Base-by-base conservation (phyloP, 1,140 invertebrate genomes). In the Centruroides sculpturatus region DNA sequence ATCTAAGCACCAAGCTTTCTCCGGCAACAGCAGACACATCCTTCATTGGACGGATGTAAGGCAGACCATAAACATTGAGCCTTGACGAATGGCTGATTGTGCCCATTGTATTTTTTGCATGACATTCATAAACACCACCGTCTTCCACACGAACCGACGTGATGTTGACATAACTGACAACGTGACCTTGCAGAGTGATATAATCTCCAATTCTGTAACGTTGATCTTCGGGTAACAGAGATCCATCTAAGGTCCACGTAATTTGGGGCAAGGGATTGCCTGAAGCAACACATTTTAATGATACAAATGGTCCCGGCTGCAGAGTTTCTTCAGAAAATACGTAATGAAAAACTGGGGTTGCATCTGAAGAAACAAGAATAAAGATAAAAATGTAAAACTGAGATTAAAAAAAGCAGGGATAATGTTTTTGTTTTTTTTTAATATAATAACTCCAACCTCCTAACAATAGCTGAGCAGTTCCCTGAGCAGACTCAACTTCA, bases 61-160 rank as follows among this genome's bases (percentile, higher is more conserved):
- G 62, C 59, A 67, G 51, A 41, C 67, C 59, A 72, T 91, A 91
- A 68, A 93, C 82, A 74, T 91, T 91, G 50, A 92, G 77, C 62
- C 86, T 79, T 11, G 85, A 85, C 13, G 83, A 80, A 76, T 92
- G 87, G 10, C 79, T 79, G 47, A 82, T 81, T 71, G 79, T 79
- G 50, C 88, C 88, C 47, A 87, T 85, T 53, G 83, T 77, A 75
- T 91, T 92, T 69, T 82, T 82, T 1, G 86, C 87, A 3, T 78
- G 82, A 71, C 90, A 93, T 51, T 81, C 81, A 75, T 89, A 92
- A 71, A 87, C 83, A 3, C 89, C 89, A n/a, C 89, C 89, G 70
- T 91, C 87, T 71, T 87, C 83, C 5, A 90, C 83, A 74, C 82
- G 81, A 51, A 89, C 85, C 65, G 84, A 82, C 63, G 84, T 86